These are phyloP conservation scores for Stigmatopora nigra DNA, from an alignment of 2,113 vertebrate species.

Conservation along the genomic window DNA sequence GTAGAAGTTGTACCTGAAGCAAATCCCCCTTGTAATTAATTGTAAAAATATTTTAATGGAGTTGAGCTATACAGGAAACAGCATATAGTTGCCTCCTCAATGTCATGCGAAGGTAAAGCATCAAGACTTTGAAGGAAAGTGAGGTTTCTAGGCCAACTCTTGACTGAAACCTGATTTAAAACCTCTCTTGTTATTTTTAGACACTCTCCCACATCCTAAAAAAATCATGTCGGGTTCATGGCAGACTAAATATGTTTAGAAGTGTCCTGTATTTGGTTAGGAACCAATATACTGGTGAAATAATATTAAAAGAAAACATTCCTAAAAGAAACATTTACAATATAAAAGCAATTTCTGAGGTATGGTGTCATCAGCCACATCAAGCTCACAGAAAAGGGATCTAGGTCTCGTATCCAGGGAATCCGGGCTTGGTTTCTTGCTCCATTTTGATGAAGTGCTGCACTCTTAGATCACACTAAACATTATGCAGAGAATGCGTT, in stretches of 20 bases:
- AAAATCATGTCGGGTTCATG: no score
- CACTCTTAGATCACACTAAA: background rate
- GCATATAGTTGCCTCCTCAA: background rate
- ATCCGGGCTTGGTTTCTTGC: background rate
- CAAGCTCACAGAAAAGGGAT: constrained; percentile 10
- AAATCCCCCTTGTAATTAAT: background rate
- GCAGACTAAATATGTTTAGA: background rate
- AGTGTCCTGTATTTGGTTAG: background rate
- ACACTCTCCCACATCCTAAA: no score
- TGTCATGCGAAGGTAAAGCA: background rate
- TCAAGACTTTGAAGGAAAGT: background rate
- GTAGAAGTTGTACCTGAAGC: background rate
- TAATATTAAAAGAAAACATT: background rate
- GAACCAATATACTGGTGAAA: background rate
- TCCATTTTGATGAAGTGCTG: constrained; percentile 9
- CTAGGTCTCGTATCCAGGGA: constrained; percentile 11
- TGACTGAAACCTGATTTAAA: background rate
- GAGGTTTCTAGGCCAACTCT: background rate
- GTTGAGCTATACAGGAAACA: background rate
- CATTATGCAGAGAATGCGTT: background rate
- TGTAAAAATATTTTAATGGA: background rate
- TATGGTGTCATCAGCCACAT: constrained; percentile 12
- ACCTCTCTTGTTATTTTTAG: background rate
- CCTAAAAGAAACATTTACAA: background rate
- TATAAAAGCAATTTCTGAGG: background rate